Base-by-base conservation (phyloP, 1,140 invertebrate genomes). In the Diorhabda carinulata region DNA sequence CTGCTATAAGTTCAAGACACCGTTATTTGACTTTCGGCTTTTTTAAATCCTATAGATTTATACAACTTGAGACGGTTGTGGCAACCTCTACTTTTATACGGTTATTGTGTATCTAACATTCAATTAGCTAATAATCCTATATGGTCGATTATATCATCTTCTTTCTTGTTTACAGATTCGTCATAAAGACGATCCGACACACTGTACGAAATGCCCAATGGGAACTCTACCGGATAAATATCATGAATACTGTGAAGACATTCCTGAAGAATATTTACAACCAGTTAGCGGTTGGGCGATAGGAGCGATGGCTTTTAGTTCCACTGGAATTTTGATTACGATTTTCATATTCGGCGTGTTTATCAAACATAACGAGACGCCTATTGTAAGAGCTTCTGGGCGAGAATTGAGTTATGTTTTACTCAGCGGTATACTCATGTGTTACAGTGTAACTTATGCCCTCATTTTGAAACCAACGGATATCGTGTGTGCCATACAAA, bases 341-440 rank as follows among this genome's bases (percentile, higher is more conserved):
- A 80, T 89, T 72, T 90, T 89, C 77, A 87, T 91, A 2, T 84
- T 84, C 5, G 83, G 86, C 4, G 87, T 91, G 3, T 91, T 92
- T 76, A 79, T 85, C 57, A 81, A 81, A 63, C 88, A 93, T 80
- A 91, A 92, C 76, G 87, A 93, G 71, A 95, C 94, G 2, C 94
- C 94, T 1, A 91, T 97, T 43, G 95, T 97, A 45, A 88, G 94
- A 70, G 95, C 95, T 1, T 93, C 93, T 5, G 94, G 94, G 3
- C 84, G 94, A 66, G 95, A 97, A 82, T 84, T 97, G 52, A 94
- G 91, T 70, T 95, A 92, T 78, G 90, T 97, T 3, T 86, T 97
- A 57, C 83, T 97, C n/a, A 87, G 86, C 40, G 95, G 94, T 3
- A 93, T 97, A 72, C 86, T 96, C 59, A 86, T 95, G 80, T 96